Conservation (phyloP, 2,113 vertebrate genomes). For the Protomyctophum bolini region DNA sequence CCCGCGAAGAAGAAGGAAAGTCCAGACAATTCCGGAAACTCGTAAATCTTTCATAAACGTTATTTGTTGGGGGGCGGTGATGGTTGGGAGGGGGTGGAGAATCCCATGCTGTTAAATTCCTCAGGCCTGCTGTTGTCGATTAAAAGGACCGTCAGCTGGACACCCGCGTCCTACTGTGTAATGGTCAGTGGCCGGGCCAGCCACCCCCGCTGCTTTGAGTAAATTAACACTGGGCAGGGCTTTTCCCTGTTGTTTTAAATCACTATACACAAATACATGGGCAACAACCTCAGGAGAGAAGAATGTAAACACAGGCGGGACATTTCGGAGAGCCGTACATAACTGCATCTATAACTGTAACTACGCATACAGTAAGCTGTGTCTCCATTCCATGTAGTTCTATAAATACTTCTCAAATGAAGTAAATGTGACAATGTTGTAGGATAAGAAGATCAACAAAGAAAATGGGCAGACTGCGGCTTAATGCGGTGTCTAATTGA, state of each 20-base stretch:
- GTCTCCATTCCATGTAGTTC: conserved; percentile 40
- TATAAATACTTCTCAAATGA: conserved; percentile 33
- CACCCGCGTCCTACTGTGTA: conserved; percentile 84
- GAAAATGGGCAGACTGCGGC: too few relatives aligned
- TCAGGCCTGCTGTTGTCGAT: conserved; percentile 80
- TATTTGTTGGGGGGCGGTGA: conserved; percentile 71
- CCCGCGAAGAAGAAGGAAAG: conserved; percentile 59
- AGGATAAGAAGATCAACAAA: conserved; percentile 22
- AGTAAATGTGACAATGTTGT: conserved; percentile 38
- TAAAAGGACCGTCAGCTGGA: conserved; percentile 86
- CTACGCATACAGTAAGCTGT: conserved; percentile 6
- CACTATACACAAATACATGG: conserved; percentile 71
- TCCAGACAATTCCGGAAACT: conserved; percentile 68
- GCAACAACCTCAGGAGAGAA: conserved; percentile 58
- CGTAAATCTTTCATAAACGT: conserved; percentile 82
- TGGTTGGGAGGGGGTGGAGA: conserved; percentile 45
- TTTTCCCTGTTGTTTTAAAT: conserved; percentile 73
- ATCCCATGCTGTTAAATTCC: conserved; percentile 82
- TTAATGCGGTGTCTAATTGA: conserved; percentile 28
- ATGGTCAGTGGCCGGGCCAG: conserved; percentile 82
- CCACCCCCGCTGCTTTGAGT: conserved; percentile 74
- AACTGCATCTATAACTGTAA: conserved; percentile 34
- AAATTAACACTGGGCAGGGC: conserved; percentile 78
- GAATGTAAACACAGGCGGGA: conserved; percentile 52
- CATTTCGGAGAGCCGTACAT: conserved; percentile 22